Base-by-base conservation (phyloP, 1,140 invertebrate genomes). In the Brachionus sp. region DNA sequence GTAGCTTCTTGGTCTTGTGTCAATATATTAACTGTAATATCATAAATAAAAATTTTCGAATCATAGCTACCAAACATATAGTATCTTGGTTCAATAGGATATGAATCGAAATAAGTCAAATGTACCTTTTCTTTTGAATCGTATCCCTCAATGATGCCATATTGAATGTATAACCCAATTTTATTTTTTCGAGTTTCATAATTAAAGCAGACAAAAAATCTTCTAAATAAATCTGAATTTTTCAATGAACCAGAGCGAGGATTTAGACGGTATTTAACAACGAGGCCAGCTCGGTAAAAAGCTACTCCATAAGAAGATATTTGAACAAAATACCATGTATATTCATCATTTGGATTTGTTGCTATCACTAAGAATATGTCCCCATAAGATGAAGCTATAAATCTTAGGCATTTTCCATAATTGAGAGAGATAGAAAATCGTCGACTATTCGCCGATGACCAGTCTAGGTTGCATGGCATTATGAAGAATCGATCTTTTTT, bases 21-120 rank as follows among this genome's bases (percentile, higher is more conserved):
- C 7, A 80, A 10, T 35, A 39, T 42, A 12, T 62, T 66, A 13
- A 80, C 77, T 25, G 13, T 62, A 13, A 80, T 80, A 25, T 80
- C 77, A 80, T 80, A 80, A 7, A 80, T 42, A 37, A 37, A 62
- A 25, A 80, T 16, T 37, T 80, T 80, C 0, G 77, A 57, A 19
- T 80, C 77, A 66, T 62, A 62, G n/a, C 77, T 80, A 4, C 77
- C 77, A 13, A 80, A 80, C 77, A 80, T 80, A 33, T 80, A 80
- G 19, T 80, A 80, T 19, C 77, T 57, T 44, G 77, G 77, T 37
- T 80, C 77, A 12, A 80, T 23, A 0, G 77, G 77, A 16, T 57
- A 35, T 6, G 46, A 0, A 35, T 80, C 77, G 57, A 62, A 80
- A 64, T 80, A 80, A 23, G 16, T 23, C 50, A 80, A 80, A 62